Evolutionary conservation across 2,113 vertebrate species (phyloP).

Genomic region (Pseudopodoces humilis): DNA sequence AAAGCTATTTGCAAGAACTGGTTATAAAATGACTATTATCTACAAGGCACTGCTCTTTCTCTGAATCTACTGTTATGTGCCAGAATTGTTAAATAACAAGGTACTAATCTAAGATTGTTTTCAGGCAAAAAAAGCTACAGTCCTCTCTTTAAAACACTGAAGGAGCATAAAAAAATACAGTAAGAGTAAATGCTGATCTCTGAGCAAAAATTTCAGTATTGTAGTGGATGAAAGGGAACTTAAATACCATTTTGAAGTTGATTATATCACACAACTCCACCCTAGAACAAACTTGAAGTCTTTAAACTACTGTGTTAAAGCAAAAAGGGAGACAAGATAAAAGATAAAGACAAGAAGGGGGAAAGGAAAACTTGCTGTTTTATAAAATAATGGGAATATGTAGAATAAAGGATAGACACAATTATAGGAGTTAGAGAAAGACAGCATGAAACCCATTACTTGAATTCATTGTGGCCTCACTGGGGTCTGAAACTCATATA

Average conservation of each 20-base stretch:
- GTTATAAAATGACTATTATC: slow-evolving; percentile 38
- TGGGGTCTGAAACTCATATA: background rate
- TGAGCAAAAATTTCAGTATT: background rate
- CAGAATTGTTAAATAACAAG: slow-evolving; percentile 31
- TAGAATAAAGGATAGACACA: background rate
- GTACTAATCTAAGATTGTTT: slow-evolving; percentile 18
- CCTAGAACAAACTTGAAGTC: slow-evolving; percentile 13
- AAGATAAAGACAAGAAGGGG: background rate
- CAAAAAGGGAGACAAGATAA: background rate
- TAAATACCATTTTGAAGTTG: slow-evolving; percentile 28
- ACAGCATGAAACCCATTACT: background rate
- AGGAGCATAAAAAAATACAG: background rate
- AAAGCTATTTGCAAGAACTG: background rate
- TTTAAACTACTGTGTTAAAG: slow-evolving; percentile 7
- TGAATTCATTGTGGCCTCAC: background rate
- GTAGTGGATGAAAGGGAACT: background rate
- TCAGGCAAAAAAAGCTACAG: background rate
- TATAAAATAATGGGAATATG: background rate
- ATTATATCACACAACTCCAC: slow-evolving; percentile 39
- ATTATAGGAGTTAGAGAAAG: background rate
- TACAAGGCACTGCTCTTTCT: slow-evolving; percentile 15
- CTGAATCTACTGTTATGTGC: slow-evolving; percentile 18
- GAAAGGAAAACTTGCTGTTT: background rate
- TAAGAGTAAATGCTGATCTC: background rate
- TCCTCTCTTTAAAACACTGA: background rate